Percentiles rank a stretch among this genome's conserved stretches.
Conservation (phyloP, 2,113 vertebrate genomes). For the Anser brachyrhynchus region DNA sequence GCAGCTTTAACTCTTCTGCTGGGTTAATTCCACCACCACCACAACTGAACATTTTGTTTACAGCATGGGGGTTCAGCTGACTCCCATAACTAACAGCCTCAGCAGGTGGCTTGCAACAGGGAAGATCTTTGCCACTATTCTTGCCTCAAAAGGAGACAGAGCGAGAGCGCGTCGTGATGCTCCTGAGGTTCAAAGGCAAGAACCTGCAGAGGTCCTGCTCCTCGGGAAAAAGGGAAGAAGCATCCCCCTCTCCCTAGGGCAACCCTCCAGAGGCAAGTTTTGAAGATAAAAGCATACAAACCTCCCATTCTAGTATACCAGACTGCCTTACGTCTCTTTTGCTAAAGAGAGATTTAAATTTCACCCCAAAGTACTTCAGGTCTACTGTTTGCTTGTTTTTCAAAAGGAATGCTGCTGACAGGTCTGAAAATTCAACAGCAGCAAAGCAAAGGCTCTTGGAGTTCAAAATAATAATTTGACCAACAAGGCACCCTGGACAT, state of each 20-base stretch:
- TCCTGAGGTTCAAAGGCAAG: background rate
- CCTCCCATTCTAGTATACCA: background rate
- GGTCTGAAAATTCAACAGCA: background rate
- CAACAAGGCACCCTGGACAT: background rate
- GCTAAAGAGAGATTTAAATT: background rate
- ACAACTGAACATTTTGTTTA: background rate
- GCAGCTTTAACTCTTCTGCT: background rate
- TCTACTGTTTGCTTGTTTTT: background rate
- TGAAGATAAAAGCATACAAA: background rate
- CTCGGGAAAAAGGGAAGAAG: background rate
- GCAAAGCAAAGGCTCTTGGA: background rate
- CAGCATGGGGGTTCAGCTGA: background rate
- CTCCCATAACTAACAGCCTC: background rate
- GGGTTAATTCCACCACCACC: background rate
- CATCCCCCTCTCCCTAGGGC: too few relatives aligned
- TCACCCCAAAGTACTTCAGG: background rate
- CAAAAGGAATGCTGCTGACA: background rate
- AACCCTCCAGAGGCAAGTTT: background rate
- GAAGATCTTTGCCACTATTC: background rate
- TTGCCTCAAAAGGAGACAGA: background rate
- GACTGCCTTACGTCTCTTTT: background rate
- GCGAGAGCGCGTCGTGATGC: fast-evolving
- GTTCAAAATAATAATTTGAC: background rate
- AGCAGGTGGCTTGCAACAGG: background rate
- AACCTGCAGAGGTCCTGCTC: background rate